These are phyloP conservation scores for Spisula solida DNA, from an alignment of 2,888 invertebrate species.

Conservation along the genomic window DNA sequence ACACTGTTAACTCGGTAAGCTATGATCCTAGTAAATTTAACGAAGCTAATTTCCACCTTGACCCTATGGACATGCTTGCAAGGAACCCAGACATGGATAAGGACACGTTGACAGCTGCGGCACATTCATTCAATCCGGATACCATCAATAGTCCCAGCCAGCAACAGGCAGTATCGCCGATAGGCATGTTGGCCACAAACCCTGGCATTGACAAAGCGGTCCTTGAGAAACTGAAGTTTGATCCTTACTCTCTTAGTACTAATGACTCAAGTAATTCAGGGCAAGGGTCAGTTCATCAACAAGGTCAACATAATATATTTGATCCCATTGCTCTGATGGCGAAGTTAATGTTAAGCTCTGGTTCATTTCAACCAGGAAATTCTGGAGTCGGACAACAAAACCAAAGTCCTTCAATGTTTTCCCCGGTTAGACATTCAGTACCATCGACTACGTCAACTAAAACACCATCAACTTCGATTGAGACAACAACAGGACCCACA, in stretches of 20 bases:
- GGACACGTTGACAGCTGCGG: conserved; percentile 48
- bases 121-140: conserved; percentile 68
- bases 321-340: conserved; percentile 51
- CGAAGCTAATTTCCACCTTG: conserved; percentile 51
- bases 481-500: neutral
- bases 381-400: conserved; percentile 53
- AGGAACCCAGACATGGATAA: conserved; percentile 64
- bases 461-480: conserved; percentile 12
- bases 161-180: conserved; percentile 53
- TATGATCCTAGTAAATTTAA: conserved; percentile 68
- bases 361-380: conserved; percentile 43
- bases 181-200: conserved; percentile 51
- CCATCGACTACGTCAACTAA: neutral
- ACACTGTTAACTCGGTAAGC: conserved; percentile 67
- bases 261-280: neutral
- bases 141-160: conserved; percentile 57
- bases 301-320: neutral
- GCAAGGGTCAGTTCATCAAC: neutral
- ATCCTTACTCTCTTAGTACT: conserved; percentile 8
- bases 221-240: conserved; percentile 25
- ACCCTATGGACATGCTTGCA: conserved; percentile 61
- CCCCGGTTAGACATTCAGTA: neutral
- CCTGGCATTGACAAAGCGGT: conserved; percentile 56
- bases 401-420: conserved; percentile 65
- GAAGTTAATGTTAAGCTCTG: conserved; percentile 48